Evolutionary conservation across 2,797 vertebrate genomes (phyloP), one percentile per base, ranked within the genome.

Genomic region (Danio kyathit): DNA sequence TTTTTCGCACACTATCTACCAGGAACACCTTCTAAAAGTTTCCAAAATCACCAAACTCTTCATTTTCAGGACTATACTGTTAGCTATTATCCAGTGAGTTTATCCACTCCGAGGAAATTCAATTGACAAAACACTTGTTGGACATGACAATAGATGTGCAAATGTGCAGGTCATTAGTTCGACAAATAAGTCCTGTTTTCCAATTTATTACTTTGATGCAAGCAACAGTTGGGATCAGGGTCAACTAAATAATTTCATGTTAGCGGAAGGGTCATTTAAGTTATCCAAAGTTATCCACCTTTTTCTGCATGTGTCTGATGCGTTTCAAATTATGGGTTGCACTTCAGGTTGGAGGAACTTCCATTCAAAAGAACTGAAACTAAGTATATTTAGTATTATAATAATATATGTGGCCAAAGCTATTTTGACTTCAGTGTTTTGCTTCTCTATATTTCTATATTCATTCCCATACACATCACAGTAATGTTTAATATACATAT

Each of bases 1-100:
- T 44, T 69, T 59, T 49, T 60, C 43, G 43, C 48, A 59, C 16
- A 7, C 9, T 49, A 51, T 78, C 17, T 48, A 7, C 29, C 38
- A 19, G 48, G 10, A 56, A 29, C 1, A 1, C 7, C 29, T 29
- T 29, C 29, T 29, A 29, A 29, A 29, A 29, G 29, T 29, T 29
- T 29, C 29, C 17, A 57, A 38, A 56, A 17, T 52, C 38, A 54
- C 3, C 29, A 41, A 54, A 54, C 13, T 43, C 41, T 29, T 72
- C 10, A 41, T 19, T 44, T 76, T 64, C 16, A 51, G 54, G 44
- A 41, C 44, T 57, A 43, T 61, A 29, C 21, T 77, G 75, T 76
- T 57, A 38, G 21, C n/a, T 48, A 13, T 38, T 19, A 48, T 48
- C 14, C 7, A 40, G 43, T 48, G 19, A 59, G 6, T 46, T 48